Base-by-base conservation (phyloP, 2,888 invertebrate species). In the Archips xylosteana region DNA sequence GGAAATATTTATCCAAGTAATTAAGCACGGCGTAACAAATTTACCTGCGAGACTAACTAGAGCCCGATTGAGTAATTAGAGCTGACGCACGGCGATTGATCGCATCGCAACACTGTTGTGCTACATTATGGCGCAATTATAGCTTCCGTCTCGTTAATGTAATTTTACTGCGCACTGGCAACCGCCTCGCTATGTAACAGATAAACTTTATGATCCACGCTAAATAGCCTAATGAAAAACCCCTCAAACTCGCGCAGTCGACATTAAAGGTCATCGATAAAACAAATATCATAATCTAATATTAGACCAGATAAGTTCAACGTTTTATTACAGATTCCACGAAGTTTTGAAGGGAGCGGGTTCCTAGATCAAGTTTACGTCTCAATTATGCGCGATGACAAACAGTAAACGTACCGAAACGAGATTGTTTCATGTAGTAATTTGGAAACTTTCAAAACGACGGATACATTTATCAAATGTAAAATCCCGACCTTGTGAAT, bases 171-270 rank as follows among this genome's bases (percentile, higher is more conserved):
- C 80, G 73, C 74, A 75, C 75, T 78, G 76, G 45, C 78, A 77
- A 78, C 75, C 76, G 73, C 77, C 76, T 73, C 76, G 71, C 77
- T 76, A 76, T 79, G 79, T 79, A 75, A 76, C 77, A 82, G 82
- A 86, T 86, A 85, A 87, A 86, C 69, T 89, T 89, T 88, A 89
- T 82, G 85, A 78, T 78, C 75, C 75, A 76, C 81, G 85, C 83
- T 85, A 83, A 85, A 87, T 81, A 81, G 79, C 80, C 80, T 81
- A 81, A 84, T 86, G 82, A 85, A 87, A 85, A 78, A 79, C 81
- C 77, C 78, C 79, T 80, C 77, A 79, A 80, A 80, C 78, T 80
- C 77, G 79, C 78, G 76, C 74, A 77, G 76, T 68, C 62, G 71
- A 74, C 76, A 80, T 82, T 80, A 82, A 74, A 74, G 77, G 74